Evolutionary conservation across 2,797 vertebrate species (phyloP).

Genomic region (Acipenser ruthenus): DNA sequence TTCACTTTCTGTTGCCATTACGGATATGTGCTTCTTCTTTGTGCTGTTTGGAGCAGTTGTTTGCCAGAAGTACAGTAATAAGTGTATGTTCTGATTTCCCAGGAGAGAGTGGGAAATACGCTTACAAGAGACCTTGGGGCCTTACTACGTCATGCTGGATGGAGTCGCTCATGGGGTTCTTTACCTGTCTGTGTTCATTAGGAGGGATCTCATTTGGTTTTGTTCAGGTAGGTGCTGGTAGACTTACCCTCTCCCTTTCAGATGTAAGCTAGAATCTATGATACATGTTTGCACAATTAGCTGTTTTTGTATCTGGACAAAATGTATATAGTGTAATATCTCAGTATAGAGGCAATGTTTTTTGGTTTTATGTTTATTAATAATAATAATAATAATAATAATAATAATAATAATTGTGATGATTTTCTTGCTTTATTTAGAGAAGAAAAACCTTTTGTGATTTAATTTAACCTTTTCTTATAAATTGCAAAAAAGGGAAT

Average conservation of each 20-base stretch:
- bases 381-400: no score
- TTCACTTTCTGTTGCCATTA: no score
- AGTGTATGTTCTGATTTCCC: constrained; percentile 5
- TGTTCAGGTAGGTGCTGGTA: constrained; percentile 71
- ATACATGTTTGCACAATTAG: not conserved
- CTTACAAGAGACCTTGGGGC: constrained; percentile 88
- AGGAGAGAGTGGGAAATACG: constrained; percentile 93
- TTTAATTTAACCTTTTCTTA: no score
- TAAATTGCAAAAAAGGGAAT: no score
- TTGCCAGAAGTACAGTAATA: not conserved
- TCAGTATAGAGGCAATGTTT: no score
- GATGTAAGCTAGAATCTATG: not conserved
- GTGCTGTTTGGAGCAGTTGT: not conserved
- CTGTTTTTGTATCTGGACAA: no score
- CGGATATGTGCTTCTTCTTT: no score
- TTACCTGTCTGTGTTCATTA: constrained; percentile 79
- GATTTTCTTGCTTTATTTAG: no score
- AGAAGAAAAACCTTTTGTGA: no score
- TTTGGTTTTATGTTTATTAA: no score
- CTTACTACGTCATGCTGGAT: constrained; percentile 86
- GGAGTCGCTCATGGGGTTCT: constrained; percentile 83
- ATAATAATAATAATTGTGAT: no score
- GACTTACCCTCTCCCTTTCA: not conserved
- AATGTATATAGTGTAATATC: no score
- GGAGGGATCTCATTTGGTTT: constrained; percentile 97